These are phyloP conservation scores for Notothenia rossii DNA, from an alignment of 2,113 vertebrate genomes.

Conservation along the genomic window DNA sequence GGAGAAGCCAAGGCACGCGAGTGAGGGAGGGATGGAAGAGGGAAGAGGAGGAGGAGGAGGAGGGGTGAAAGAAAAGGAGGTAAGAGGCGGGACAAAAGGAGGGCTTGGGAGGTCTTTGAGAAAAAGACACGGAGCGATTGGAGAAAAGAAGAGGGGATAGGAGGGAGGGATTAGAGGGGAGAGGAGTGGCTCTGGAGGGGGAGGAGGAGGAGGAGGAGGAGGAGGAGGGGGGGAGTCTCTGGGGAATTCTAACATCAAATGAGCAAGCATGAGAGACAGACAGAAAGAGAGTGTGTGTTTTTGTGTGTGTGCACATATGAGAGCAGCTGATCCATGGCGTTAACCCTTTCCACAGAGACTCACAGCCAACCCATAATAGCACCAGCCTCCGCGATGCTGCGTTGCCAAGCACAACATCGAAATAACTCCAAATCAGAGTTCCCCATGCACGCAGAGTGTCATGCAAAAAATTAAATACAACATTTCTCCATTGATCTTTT, in stretches of 20 bases:
- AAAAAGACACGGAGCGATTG: constrained; percentile 44
- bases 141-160: constrained; percentile 25
- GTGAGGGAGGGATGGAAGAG: constrained; percentile 7
- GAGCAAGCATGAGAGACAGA: constrained; percentile 79
- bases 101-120: constrained; percentile 62
- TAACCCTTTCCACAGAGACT: constrained; percentile 82
- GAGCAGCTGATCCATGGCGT: constrained; percentile 87
- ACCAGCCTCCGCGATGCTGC: not conserved
- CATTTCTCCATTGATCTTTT: constrained; percentile 5
- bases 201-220: constrained; percentile 7
- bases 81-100: constrained; percentile 32
- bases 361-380: not conserved
- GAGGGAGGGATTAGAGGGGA: constrained; percentile 23
- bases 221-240: constrained; percentile 83
- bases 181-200: constrained; percentile 13
- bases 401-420: not conserved
- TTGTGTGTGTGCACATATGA: constrained; percentile 55
- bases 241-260: constrained; percentile 91
- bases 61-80: not conserved
- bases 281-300: not conserved
- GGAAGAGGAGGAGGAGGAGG: not conserved
- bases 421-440: not conserved
- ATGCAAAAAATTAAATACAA: not conserved
- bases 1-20: constrained; percentile 48
- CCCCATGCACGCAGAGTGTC: not conserved